These are phyloP conservation scores for roundworm (Caenorhabditis elegans) DNA, from an alignment of 1,140 invertebrate species.

Conservation along the genomic window DNA sequence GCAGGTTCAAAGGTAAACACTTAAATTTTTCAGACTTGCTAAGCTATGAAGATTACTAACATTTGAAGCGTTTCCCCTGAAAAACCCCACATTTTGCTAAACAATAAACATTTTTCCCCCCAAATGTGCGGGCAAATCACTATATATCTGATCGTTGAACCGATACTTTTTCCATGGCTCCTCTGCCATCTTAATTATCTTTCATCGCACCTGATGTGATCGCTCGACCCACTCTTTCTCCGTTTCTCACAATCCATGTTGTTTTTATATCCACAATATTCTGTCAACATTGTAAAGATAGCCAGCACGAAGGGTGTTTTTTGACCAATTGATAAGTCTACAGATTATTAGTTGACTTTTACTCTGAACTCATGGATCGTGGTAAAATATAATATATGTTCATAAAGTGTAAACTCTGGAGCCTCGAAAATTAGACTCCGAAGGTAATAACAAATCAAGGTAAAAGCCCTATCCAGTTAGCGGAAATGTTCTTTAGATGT, in stretches of 20 bases:
- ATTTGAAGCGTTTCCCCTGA: no score
- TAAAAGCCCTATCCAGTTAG: background rate
- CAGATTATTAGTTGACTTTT: background rate
- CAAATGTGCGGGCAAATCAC: background rate
- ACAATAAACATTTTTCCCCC: no score
- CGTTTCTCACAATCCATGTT: background rate
- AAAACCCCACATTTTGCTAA: no score
- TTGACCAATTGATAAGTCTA: background rate
- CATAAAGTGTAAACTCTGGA: no score
- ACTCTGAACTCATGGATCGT: background rate
- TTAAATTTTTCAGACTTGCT: no score
- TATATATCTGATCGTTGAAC: background rate
- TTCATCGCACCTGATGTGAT: slow-evolving; percentile 29
- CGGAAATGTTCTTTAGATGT: slow-evolving; percentile 7
- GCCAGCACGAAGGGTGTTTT: background rate
- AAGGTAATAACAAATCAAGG: background rate
- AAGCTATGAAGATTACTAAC: no score
- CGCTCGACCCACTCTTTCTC: slow-evolving; percentile 21
- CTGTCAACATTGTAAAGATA: slow-evolving; percentile 5
- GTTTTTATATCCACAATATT: slow-evolving; percentile 15
- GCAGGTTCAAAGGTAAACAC: no score
- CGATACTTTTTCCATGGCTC: background rate
- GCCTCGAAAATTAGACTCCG: background rate
- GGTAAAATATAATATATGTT: background rate
- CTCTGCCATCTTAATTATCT: background rate